A percentile compares a stretch with the other conserved stretches of the same genome.
phyloP scores from a whole-genome alignment of 1,140 invertebrate species.

The Paramacrobiotus metropolitanus region DNA sequence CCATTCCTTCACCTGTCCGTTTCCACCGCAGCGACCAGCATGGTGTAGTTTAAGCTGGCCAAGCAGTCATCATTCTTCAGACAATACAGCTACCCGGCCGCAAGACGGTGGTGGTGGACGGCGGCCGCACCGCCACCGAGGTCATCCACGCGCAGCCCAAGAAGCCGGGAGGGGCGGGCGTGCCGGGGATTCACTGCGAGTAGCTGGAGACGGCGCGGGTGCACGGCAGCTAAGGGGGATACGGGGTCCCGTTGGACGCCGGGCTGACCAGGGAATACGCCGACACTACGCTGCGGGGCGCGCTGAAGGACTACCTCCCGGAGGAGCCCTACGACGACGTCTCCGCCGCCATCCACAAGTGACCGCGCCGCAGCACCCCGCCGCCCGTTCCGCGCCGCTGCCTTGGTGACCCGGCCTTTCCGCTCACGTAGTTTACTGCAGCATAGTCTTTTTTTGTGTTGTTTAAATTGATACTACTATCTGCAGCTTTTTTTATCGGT shows the following conservation, averaged over 20 bases:
- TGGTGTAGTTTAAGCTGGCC: background rate
- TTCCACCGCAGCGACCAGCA: background rate
- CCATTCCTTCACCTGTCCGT: too few species aligned
- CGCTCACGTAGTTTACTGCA: too few species aligned
- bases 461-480: too few species aligned
- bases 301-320: too few species aligned
- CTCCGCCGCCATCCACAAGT: too few species aligned
- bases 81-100: background rate
- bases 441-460: too few species aligned
- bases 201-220: conserved; percentile 4
- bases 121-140: background rate
- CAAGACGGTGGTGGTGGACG: background rate
- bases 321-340: too few species aligned
- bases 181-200: background rate
- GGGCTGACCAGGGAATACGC: background rate
- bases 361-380: too few species aligned
- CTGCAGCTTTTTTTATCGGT: too few species aligned
- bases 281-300: background rate
- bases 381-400: too few species aligned
- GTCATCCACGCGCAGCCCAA: background rate
- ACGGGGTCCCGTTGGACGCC: background rate
- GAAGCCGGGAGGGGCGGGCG: background rate
- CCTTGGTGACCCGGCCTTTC: too few species aligned
- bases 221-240: background rate
- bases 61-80: background rate